Conservation (phyloP, 2,113 vertebrate species). For the Danionella cerebrum region DNA sequence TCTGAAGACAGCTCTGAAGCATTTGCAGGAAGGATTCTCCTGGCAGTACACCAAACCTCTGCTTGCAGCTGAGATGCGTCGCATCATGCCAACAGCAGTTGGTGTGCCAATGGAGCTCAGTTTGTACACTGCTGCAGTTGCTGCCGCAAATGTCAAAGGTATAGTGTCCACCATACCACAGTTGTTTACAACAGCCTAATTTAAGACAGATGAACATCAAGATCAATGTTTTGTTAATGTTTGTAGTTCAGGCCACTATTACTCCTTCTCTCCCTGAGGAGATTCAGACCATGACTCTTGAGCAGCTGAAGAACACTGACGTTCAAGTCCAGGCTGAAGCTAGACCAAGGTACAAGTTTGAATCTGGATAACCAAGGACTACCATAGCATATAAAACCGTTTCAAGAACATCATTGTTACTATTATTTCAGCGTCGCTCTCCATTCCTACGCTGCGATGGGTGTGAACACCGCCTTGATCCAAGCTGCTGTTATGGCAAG, state of each 20-base stretch:
- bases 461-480: conserved; percentile 68
- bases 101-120: conserved; percentile 71
- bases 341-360: conserved; percentile 52
- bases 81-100: conserved; percentile 60
- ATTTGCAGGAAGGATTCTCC: conserved; percentile 47
- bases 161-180: neutral
- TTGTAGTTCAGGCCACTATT: conserved; percentile 44
- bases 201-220: neutral
- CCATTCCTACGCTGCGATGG: conserved; percentile 65
- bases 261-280: conserved; percentile 51
- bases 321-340: conserved; percentile 51
- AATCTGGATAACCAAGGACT: too few relatives aligned
- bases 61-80: conserved; percentile 58
- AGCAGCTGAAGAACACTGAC: conserved; percentile 49
- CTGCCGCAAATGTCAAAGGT: conserved; percentile 49
- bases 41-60: conserved; percentile 54
- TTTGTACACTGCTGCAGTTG: conserved; percentile 58
- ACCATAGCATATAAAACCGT: neutral
- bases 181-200: neutral
- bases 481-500: conserved; percentile 64
- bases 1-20: conserved; percentile 31
- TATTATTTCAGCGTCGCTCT: conserved; percentile 54
- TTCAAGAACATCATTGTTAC: neutral
- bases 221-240: neutral
- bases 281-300: conserved; percentile 41